Conservation (phyloP, 2,113 vertebrate genomes). For the Phoxinus phoxinus region DNA sequence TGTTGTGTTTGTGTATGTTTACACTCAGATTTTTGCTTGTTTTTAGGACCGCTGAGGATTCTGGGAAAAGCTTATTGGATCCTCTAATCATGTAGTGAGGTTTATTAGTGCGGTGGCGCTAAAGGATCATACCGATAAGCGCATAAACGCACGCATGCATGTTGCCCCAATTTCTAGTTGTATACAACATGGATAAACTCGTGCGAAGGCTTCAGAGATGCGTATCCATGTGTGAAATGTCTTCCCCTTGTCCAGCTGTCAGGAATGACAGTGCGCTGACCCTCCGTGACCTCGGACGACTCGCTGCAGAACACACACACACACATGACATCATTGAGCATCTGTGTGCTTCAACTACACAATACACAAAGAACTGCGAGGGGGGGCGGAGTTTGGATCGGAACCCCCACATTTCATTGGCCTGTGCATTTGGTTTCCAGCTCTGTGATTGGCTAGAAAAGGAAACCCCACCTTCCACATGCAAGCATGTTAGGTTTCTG, state of each 20-base stretch:
- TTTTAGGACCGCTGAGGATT: conserved; percentile 51
- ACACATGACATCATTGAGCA: conserved; percentile 71
- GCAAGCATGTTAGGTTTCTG: conserved; percentile 41
- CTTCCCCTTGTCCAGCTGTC: neutral
- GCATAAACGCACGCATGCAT: conserved; percentile 21
- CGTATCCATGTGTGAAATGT: neutral
- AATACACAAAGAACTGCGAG: conserved; percentile 64
- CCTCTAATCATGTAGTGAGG: conserved; percentile 24
- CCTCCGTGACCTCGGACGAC: conserved; percentile 32
- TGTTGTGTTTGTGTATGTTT: conserved; percentile 63
- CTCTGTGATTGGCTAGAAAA: conserved; percentile 61
- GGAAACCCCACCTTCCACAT: conserved; percentile 54
- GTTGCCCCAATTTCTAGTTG: neutral
- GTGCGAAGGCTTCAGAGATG: neutral
- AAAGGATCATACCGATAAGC: conserved; percentile 33
- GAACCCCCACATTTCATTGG: conserved; percentile 56
- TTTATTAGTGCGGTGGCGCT: neutral
- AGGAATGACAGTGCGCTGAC: neutral
- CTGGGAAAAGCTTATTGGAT: conserved; percentile 54
- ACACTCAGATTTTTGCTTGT: neutral
- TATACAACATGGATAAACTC: conserved; percentile 18
- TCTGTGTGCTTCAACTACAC: conserved; percentile 63
- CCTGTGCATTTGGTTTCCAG: conserved; percentile 49
- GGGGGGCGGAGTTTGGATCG: neutral
- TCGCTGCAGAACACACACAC: neutral